Evolutionary conservation across 2,113 vertebrate species (phyloP).

Genomic region (Nothobranchius furzeri): DNA sequence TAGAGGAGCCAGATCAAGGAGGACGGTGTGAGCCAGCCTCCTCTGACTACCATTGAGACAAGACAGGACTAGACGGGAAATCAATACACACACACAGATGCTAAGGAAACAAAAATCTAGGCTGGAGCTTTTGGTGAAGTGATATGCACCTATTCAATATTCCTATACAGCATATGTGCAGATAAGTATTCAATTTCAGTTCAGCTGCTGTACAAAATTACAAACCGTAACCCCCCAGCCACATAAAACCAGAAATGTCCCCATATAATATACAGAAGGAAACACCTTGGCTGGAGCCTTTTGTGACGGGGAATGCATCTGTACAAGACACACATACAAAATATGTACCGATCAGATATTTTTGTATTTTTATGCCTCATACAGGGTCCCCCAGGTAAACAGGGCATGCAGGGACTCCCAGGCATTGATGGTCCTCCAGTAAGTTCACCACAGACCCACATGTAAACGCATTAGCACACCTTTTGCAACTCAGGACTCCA

Average conservation of each 20-base stretch:
- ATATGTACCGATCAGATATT: background rate
- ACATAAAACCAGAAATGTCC: no score
- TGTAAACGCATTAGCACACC: background rate
- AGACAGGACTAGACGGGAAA: conserved; percentile 65
- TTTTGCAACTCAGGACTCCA: background rate
- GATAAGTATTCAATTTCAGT: conserved; percentile 14
- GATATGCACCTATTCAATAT: background rate
- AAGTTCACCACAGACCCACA: conserved; percentile 64
- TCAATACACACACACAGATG: conserved; percentile 63
- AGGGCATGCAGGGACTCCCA: conserved; percentile 83
- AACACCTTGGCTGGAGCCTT: conserved; percentile 11
- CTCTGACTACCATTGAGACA: conserved; percentile 56
- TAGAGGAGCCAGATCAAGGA: conserved; percentile 28
- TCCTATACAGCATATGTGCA: background rate
- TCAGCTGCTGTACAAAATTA: no score
- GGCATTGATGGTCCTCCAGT: conserved; percentile 88
- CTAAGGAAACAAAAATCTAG: conserved; percentile 7
- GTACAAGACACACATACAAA: background rate
- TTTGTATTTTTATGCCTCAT: conserved; percentile 26
- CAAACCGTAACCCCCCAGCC: no score
- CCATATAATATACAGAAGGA: background rate
- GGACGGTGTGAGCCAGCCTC: conserved; percentile 32
- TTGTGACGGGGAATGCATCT: background rate
- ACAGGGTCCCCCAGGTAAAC: conserved; percentile 87
- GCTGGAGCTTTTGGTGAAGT: conserved; percentile 6